A percentile compares a stretch with the other conserved stretches of the same genome.
phyloP scores from a whole-genome alignment of 1,140 invertebrate genomes.

The Drosophila trapezifrons region DNA sequence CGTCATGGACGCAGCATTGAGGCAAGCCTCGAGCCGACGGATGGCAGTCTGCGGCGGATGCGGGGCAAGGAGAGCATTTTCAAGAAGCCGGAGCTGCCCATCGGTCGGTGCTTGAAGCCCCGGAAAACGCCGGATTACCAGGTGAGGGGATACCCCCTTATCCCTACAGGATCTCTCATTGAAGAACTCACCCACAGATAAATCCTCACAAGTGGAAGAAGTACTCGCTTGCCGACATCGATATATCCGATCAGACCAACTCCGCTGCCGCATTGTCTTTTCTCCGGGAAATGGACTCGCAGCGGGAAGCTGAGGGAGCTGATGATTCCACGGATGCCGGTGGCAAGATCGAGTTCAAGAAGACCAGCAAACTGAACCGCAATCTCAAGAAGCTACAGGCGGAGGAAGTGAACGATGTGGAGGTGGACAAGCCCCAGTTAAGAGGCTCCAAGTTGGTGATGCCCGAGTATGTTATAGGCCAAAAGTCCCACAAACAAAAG shows the following conservation, averaged over 20 bases:
- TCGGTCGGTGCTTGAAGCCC: slow-evolving; percentile 85
- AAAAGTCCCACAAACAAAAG: slow-evolving; percentile 85
- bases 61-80: slow-evolving; percentile 91
- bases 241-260: slow-evolving; percentile 90
- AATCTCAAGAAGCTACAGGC: slow-evolving; percentile 71
- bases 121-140: slow-evolving; percentile 88
- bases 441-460: slow-evolving; percentile 89
- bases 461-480: slow-evolving; percentile 92
- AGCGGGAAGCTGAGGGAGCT: slow-evolving; percentile 77
- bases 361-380: slow-evolving; percentile 69
- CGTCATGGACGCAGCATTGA: slow-evolving; percentile 52
- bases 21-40: slow-evolving; percentile 27
- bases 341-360: slow-evolving; percentile 85
- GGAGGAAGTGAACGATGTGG: slow-evolving; percentile 68
- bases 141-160: slow-evolving; percentile 6
- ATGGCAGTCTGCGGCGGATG: slow-evolving; percentile 85
- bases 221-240: slow-evolving; percentile 90
- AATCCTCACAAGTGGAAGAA: slow-evolving; percentile 92
- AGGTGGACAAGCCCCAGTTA: slow-evolving; percentile 85
- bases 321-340: slow-evolving; percentile 53
- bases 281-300: slow-evolving; percentile 87
- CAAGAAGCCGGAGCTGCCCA: slow-evolving; percentile 88
- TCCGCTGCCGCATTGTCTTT: slow-evolving; percentile 89
- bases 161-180: slow-evolving; percentile 39
- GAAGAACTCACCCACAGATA: slow-evolving; percentile 60